Evolutionary conservation across 2,888 invertebrate genomes (phyloP).

Genomic region (Leptinotarsa rubiginosa): DNA sequence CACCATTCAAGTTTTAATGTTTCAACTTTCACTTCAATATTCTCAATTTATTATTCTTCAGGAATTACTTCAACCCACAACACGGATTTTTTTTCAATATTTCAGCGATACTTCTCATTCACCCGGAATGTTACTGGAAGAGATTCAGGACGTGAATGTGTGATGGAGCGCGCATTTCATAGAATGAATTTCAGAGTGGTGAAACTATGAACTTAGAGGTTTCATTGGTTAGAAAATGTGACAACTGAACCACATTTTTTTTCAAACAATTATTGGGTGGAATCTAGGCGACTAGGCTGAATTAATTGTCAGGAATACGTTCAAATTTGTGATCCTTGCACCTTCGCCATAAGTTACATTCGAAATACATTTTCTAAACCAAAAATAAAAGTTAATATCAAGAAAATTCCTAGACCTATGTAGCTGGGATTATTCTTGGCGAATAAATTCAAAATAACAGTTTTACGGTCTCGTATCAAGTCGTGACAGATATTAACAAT

Average conservation of each 20-base stretch:
- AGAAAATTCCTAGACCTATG: too few relatives aligned
- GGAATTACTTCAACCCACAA: background rate
- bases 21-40: conserved; percentile 21
- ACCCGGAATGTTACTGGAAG: conserved; percentile 28
- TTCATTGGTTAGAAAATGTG: conserved; percentile 1
- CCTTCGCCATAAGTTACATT: too few relatives aligned
- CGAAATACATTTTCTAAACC: too few relatives aligned
- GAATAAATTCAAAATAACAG: too few relatives aligned
- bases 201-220: conserved; percentile 6
- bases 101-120: conserved; percentile 29
- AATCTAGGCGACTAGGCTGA: too few relatives aligned
- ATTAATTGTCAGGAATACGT: too few relatives aligned
- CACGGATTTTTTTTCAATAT: conserved; percentile 13
- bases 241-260: background rate
- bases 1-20: conserved; percentile 20
- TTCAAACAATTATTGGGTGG: background rate
- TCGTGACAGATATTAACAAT: too few relatives aligned
- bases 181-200: conserved; percentile 19
- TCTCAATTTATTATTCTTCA: conserved; percentile 11
- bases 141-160: conserved; percentile 26
- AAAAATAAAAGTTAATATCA: too few relatives aligned
- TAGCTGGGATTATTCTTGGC: too few relatives aligned
- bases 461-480: too few relatives aligned
- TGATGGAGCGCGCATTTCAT: conserved; percentile 28
- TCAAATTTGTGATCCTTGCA: too few relatives aligned